Base-by-base conservation (phyloP, 2,113 vertebrate genomes). In the Corapipo altera region DNA sequence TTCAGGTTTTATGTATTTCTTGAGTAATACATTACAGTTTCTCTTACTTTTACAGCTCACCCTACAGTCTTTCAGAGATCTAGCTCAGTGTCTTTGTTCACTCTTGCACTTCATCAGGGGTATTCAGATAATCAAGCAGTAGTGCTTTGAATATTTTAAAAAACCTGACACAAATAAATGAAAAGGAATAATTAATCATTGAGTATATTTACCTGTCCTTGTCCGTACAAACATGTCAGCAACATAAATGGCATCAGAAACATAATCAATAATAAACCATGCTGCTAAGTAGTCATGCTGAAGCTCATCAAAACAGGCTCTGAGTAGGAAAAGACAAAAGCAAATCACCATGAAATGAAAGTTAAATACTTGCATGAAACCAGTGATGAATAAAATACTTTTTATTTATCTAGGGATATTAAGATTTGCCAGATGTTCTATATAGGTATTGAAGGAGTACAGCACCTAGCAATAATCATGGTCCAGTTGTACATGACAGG, bases 401-500 rank as follows among this genome's bases (percentile, higher is more conserved):
- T 26, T 3, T 0, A 51, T 71, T n/a, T 81, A 27, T n/a, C 74
- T 35, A 49, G 8, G 21, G 9, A 22, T 52, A 52, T 39, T 54
- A 46, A 0, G 1, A 28, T 81, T 92, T 87, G 48, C 26, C 41
- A 49, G 30, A 75, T 72, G 30, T 73, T 92, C n/a, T 78, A 20
- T 66, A 4, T 24, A 67, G 22, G 74, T 41, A 51, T 54, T 72
- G 57, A 91, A 93, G 11, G 37, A 78, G 9, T 75, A 93, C 61
- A 66, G 95, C 95, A 99, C 99, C 99, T 99, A 93, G 99, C 99
- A 41, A 99, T 99, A 87, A 99, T 97, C 97, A 99, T 97, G 43
- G 98, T 99, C 99, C 99, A 99, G 98, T 99, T 99, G 97, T 99
- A 99, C 99, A 99, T 99, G 72, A 99, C 99, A 27, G 99, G 99